phyloP scores from a whole-genome alignment of 2,113 vertebrate genomes.

The Xenus cinereus region DNA sequence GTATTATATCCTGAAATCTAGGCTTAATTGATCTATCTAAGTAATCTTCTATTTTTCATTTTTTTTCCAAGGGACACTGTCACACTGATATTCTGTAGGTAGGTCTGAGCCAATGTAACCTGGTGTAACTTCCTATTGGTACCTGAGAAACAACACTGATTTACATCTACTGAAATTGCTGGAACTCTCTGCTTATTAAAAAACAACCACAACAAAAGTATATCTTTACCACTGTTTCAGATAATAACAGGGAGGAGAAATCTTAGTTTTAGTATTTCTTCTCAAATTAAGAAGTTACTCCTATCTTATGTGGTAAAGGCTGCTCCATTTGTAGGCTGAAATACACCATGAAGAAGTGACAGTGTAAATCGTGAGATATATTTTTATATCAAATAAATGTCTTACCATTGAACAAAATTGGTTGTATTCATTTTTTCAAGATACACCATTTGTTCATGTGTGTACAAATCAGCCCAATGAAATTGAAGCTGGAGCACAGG shows the following conservation, averaged over 20 bases:
- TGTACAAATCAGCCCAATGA: not conserved
- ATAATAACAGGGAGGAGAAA: not conserved
- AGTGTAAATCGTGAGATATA: not conserved
- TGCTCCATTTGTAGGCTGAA: not conserved
- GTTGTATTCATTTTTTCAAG: not conserved
- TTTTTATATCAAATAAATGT: not conserved
- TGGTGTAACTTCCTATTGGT: not conserved
- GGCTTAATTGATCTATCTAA: not conserved
- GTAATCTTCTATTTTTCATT: not conserved
- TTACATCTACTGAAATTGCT: not conserved
- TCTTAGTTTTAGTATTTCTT: not conserved
- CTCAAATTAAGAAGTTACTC: not conserved
- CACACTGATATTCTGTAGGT: not conserved
- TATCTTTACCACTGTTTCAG: not conserved
- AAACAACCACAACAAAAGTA: not conserved
- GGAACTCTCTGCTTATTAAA: not conserved
- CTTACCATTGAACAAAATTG: not conserved
- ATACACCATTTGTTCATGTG: not conserved
- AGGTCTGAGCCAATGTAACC: not conserved
- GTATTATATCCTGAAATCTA: not conserved
- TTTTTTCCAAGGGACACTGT: not conserved
- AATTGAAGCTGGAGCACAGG: not conserved
- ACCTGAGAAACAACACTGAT: not conserved
- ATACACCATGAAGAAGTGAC: not conserved
- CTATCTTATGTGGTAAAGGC: not conserved